These are phyloP conservation scores for Pheucticus melanocephalus DNA, from an alignment of 2,113 vertebrate genomes.

Conservation along the genomic window DNA sequence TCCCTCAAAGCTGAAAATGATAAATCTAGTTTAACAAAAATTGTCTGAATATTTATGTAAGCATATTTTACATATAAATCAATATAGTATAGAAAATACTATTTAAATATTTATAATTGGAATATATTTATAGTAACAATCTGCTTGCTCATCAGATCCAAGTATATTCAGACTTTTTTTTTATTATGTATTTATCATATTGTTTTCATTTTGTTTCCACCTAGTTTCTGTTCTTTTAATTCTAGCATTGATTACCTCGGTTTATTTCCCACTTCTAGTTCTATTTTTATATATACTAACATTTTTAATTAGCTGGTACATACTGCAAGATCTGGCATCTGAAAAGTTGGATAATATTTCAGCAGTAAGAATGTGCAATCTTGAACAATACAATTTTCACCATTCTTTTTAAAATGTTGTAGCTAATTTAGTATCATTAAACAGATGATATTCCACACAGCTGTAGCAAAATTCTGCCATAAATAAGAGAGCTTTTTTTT, in stretches of 20 bases:
- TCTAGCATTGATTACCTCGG: not conserved
- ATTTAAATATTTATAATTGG: not conserved
- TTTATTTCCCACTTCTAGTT: not conserved
- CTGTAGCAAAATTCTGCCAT: not conserved
- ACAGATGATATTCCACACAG: not conserved
- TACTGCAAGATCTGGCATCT: not conserved
- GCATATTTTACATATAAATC: not conserved
- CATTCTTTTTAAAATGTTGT: not conserved
- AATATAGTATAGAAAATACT: not conserved
- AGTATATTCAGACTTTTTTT: not conserved
- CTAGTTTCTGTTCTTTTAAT: not conserved
- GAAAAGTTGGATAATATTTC: not conserved
- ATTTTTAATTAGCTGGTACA: not conserved
- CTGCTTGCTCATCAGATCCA: fast-evolving
- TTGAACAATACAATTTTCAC: not conserved
- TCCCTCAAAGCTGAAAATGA: not conserved
- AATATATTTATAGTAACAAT: not conserved
- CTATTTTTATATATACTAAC: not conserved
- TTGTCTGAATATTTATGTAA: not conserved
- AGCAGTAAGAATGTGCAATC: not conserved
- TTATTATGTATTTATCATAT: not conserved
- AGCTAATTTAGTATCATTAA: not conserved
- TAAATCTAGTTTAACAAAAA: not conserved
- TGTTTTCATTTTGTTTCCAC: not conserved
- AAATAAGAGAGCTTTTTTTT: not conserved